Base-by-base conservation (phyloP, 2,113 vertebrate species). In the Orthonyx spaldingii region DNA sequence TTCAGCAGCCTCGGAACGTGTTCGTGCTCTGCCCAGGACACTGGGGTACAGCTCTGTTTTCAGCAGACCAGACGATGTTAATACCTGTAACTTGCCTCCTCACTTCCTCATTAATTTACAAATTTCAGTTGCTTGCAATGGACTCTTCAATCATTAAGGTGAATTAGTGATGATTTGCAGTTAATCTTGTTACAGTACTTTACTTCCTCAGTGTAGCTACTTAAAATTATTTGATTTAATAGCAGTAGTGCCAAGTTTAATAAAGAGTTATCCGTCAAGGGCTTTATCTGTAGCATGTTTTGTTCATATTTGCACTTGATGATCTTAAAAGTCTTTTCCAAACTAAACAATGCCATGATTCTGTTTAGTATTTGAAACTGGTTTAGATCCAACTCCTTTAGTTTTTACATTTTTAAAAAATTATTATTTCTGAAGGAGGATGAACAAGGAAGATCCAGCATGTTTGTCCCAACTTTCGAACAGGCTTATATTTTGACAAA, bases 131-230 rank as follows among this genome's bases (percentile, higher is more conserved):
- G 86, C 82, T 87, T 49, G 72, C 78, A 66, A 24, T 35, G 81
- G 86, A 59, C 59, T 61, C 79, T 90, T 77, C 89, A 89, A 6
- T 83, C 81, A 52, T 69, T 92, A 37, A 70, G 68, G 83, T 83
- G 85, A 94, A 86, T 97, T 90, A 91, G 84, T 57, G 89, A 93
- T 89, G 83, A 84, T 87, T 64, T 96, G 57, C 39, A 35, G 35
- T 84, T 96, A 90, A 95, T 93, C 93, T 93, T 70, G 87, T 93
- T 89, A 95, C 37, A 82, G 88, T 15, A 28, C 68, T 91, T 95
- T 28, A 85, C 75, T 76, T 95, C 80, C 69, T 93, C 39, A 21
- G 41, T 24, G 59, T 41, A 63, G 92, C 83, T 87, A 23, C 78
- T 80, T 80, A 79, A 26, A 84, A 55, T 55, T 80, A 8, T 93